Evolutionary conservation across 2,797 vertebrate species (phyloP).

Genomic region (Paramormyrops hopkinsi): DNA sequence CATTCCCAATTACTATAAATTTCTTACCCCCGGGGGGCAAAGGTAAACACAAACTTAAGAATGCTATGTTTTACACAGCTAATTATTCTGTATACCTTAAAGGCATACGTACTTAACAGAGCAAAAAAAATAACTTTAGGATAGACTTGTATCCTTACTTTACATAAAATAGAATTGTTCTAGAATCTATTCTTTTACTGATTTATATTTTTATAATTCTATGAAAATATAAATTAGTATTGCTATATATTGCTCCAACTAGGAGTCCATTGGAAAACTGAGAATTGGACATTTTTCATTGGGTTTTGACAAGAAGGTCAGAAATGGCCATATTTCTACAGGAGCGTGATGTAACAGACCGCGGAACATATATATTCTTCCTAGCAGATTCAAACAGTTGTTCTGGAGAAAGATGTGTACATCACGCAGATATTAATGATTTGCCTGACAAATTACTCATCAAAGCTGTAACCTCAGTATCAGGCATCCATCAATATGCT

Average conservation of each 20-base stretch:
- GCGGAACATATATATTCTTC: neutral
- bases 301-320: neutral
- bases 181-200: neutral
- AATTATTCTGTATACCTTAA: neutral
- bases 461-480: neutral
- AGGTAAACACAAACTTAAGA: neutral
- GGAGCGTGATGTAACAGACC: neutral
- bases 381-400: neutral
- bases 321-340: neutral
- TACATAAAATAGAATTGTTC: neutral
- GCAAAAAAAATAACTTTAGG: neutral
- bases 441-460: neutral
- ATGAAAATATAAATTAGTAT: neutral
- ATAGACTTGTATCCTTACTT: neutral
- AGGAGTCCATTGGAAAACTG: neutral
- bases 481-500: conserved; percentile 5
- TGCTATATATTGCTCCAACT: neutral
- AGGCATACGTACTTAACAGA: neutral
- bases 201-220: neutral
- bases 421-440: neutral
- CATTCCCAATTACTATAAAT: neutral
- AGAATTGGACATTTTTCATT: neutral
- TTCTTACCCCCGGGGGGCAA: neutral
- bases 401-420: neutral
- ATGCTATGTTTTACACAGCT: neutral